A percentile compares a stretch with the other conserved stretches of the same genome.
These are phyloP conservation scores for Epicauta chinensis DNA, from an alignment of 1,140 invertebrate species.

Conservation along the genomic window DNA sequence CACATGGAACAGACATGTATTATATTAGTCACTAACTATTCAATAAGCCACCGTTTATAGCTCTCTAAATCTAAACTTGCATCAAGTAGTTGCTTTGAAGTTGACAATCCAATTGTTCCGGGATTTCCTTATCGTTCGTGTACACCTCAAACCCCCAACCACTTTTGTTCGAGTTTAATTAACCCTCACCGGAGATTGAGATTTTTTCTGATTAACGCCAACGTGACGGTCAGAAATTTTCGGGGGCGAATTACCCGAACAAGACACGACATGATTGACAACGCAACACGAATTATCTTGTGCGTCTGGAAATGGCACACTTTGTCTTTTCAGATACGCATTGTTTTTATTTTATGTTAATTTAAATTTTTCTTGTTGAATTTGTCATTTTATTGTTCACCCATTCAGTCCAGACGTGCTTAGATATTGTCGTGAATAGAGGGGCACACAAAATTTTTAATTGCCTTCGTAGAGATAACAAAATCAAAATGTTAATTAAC, in stretches of 20 bases:
- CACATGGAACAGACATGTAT: conserved; percentile 32
- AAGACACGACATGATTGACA: too few species aligned
- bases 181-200: too few species aligned
- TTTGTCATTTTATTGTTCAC: conserved; percentile 38
- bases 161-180: too few species aligned
- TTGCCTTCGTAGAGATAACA: conserved; percentile 40
- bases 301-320: too few species aligned
- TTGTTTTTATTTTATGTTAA: conserved; percentile 14
- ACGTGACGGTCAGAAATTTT: too few species aligned
- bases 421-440: conserved; percentile 30
- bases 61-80: conserved; percentile 17
- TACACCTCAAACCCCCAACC: too few species aligned
- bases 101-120: conserved; percentile 32
- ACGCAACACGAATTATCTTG: too few species aligned
- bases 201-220: too few species aligned
- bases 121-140: conserved; percentile 26
- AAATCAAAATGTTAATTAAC: conserved; percentile 43
- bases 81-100: conserved; percentile 31
- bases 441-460: conserved; percentile 33
- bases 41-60: conserved; percentile 20
- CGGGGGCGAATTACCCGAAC: too few species aligned
- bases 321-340: too few species aligned
- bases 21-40: conserved; percentile 22
- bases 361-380: conserved; percentile 36
- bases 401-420: conserved; percentile 30